Evolutionary conservation across 1,140 invertebrate genomes (phyloP).

Genomic region (Conus ventricosus): DNA sequence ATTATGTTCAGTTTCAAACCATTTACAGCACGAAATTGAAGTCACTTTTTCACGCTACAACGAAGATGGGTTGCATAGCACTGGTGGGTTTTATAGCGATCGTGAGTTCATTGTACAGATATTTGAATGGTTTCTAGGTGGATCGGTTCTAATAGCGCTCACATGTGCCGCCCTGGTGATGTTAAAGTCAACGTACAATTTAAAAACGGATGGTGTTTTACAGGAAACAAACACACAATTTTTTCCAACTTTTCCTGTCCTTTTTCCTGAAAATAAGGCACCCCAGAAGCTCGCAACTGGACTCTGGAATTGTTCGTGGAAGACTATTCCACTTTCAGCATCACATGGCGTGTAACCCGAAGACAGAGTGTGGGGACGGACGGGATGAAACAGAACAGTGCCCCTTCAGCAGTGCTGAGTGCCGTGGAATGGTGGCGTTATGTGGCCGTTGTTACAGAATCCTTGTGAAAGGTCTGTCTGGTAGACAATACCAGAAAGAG

Average conservation of each 20-base stretch:
- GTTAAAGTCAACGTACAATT: neutral
- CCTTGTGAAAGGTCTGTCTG: neutral
- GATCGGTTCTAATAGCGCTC: neutral
- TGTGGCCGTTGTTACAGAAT: neutral
- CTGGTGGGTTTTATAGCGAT: too few relatives aligned
- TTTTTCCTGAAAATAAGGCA: neutral
- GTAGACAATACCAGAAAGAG: neutral
- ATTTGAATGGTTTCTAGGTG: neutral
- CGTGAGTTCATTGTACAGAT: too few relatives aligned
- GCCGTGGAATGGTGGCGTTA: neutral
- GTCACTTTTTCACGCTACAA: too few relatives aligned
- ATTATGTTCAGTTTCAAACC: neutral
- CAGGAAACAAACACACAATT: neutral
- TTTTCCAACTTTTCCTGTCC: neutral
- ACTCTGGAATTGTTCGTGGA: neutral
- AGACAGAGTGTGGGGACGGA: slow-evolving; percentile 1
- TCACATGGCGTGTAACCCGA: neutral
- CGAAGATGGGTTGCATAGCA: neutral
- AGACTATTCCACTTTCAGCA: slow-evolving; percentile 1
- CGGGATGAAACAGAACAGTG: slow-evolving; percentile 5
- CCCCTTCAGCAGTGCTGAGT: neutral
- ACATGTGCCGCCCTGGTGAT: neutral
- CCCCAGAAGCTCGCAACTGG: neutral
- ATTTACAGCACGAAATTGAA: neutral
- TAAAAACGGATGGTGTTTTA: neutral